Evolutionary conservation across 2,888 invertebrate genomes (phyloP), one percentile per base, ranked within the genome.

Genomic region (Pollenia griseotomentosa): DNA sequence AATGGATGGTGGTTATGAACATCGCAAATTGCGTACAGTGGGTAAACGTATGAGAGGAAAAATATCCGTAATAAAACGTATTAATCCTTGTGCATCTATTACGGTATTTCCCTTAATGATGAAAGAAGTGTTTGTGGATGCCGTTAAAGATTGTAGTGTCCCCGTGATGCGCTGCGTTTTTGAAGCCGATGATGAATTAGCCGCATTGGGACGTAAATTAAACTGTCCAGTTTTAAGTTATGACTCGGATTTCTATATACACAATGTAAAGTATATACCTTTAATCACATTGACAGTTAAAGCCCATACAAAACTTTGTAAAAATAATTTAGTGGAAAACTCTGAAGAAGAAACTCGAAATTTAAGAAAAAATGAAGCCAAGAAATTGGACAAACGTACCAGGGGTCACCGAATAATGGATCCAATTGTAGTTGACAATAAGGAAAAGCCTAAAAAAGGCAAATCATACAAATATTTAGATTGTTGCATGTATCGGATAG

Each of bases 201-300:
- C 98, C 0, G 96, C 96, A 0, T 93, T 98, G 89, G 97, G 98
- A 0, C 95, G 96, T 88, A 94, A 95, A 80, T 94, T 98, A 2
- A 94, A 96, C 55, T 98, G 98, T 90, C 98, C 98, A 0, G 96
- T 99, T 2, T 92, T 99, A 5, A 98, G 98, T 90, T 97, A 96
- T 89, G 99, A 99, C 93, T 98, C 98, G 0, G 99, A 99, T 94
- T 99, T 98, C 93, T 98, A 96, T 91, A 96, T 99, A 88, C 97
- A 96, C 93, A 96, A 97, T 93, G 96, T 97, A 0, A 93, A 95
- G 2, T 98, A 97, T 89, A 96, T 99, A 88, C 97, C 97, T 0
- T 95, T 97, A 88, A 94, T 95, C 46, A 96, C 96, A 40, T 91
- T 97, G 12, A 95, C 96, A 6, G 92, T 94, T 8, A 94, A 94